phyloP scores from a whole-genome alignment of 2,888 invertebrate species.

The Steinernema hermaphroditum region DNA sequence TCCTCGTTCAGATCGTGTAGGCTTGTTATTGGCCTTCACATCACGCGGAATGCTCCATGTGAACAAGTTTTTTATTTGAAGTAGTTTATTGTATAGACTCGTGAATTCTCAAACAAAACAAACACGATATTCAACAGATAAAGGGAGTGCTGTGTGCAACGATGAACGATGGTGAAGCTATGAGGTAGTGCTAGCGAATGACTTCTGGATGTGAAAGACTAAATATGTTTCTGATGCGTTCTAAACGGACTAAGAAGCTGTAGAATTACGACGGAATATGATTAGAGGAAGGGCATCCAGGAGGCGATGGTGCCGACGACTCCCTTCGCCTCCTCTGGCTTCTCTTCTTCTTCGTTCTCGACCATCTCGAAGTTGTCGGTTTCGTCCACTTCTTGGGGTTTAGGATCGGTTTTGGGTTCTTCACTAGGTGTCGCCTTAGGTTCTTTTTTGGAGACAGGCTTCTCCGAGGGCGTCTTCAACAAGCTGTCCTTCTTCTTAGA shows the following conservation, averaged over 20 bases:
- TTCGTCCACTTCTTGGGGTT: neutral
- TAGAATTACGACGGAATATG: neutral
- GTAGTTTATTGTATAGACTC: neutral
- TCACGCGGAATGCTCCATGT: too few relatives aligned
- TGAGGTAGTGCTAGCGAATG: neutral
- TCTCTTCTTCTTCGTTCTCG: neutral
- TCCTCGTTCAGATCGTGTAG: too few relatives aligned
- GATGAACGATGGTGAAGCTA: neutral
- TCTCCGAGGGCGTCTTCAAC: too few relatives aligned
- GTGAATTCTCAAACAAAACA: neutral
- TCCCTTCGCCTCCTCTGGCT: neutral
- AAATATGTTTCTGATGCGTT: neutral
- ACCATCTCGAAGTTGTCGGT: neutral
- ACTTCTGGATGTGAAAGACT: neutral
- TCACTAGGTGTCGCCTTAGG: neutral
- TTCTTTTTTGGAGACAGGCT: neutral
- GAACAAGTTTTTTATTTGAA: neutral
- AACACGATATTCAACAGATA: neutral
- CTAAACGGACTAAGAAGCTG: neutral
- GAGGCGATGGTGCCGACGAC: constrained; percentile 4
- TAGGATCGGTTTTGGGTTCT: neutral
- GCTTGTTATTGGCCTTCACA: too few relatives aligned
- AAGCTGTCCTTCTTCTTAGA: too few relatives aligned
- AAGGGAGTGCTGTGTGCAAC: neutral
- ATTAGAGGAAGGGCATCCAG: constrained; percentile 4